Evolutionary conservation across 2,888 invertebrate genomes (phyloP).

Genomic region (Dynastes tityus): DNA sequence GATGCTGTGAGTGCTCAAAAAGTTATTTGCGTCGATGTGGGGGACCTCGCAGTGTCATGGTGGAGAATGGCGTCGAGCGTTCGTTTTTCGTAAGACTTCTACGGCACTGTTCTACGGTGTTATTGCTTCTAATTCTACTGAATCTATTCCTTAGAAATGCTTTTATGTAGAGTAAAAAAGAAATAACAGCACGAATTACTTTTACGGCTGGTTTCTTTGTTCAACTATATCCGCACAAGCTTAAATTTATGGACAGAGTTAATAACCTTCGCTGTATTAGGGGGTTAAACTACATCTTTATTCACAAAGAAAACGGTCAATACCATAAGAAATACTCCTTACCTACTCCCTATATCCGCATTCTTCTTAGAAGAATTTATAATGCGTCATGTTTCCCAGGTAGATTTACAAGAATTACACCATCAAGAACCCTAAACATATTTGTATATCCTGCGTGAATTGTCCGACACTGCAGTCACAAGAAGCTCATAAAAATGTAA

Average conservation of each 20-base stretch:
- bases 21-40: too few relatives aligned
- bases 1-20: too few relatives aligned
- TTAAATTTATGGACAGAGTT: too few relatives aligned
- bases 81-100: too few relatives aligned
- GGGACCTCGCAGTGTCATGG: too few relatives aligned
- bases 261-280: too few relatives aligned
- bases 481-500: neutral
- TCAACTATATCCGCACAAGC: neutral
- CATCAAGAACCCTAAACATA: neutral
- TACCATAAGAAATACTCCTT: neutral
- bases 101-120: too few relatives aligned
- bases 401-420: neutral
- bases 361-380: neutral
- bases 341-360: neutral
- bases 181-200: neutral
- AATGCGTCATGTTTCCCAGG: slow-evolving; percentile 14
- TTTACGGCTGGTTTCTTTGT: neutral
- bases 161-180: neutral
- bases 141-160: too few relatives aligned
- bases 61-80: too few relatives aligned
- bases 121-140: too few relatives aligned
- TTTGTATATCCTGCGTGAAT: neutral
- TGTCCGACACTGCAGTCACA: neutral
- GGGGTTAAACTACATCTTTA: neutral
- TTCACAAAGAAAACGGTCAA: slow-evolving; percentile 10